Conservation (phyloP, 2,888 invertebrate species). For the Fissipunctia ypsillon region DNA sequence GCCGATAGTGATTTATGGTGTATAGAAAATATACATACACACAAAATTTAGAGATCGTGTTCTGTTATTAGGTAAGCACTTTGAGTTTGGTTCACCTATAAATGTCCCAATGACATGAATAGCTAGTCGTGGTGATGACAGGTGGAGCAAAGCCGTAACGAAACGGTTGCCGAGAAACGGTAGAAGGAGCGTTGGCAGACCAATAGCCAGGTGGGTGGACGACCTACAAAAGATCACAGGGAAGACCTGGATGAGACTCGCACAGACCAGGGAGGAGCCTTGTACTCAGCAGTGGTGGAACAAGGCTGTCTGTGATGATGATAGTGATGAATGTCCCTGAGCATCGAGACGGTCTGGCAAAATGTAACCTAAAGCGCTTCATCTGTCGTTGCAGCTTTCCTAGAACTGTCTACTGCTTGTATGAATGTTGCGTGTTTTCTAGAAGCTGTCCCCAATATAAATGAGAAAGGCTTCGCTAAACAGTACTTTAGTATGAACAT, state of each 20-base stretch:
- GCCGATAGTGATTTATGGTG: constrained; percentile 27
- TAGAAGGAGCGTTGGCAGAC: not conserved
- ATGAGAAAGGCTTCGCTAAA: not conserved
- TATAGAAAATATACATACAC: not conserved
- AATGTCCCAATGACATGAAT: not conserved
- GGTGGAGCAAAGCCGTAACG: not conserved
- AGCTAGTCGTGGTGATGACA: not conserved
- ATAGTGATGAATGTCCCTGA: not conserved
- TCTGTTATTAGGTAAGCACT: not conserved
- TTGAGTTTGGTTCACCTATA: not conserved
- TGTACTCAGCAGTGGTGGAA: not conserved
- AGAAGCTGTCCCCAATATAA: not conserved
- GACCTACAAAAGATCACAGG: too few species aligned
- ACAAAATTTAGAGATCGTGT: constrained; percentile 6
- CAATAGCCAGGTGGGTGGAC: not conserved
- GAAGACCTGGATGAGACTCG: too few species aligned
- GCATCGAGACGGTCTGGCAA: not conserved
- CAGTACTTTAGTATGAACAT: not conserved
- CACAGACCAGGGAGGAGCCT: too few species aligned
- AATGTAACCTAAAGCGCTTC: not conserved
- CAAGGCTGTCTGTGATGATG: not conserved
- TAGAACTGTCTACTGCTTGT: not conserved
- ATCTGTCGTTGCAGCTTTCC: not conserved
- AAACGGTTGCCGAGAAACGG: not conserved
- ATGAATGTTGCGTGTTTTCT: not conserved